Percentiles rank a stretch among this genome's conserved stretches.
These are phyloP conservation scores for Novumbra hubbsi DNA, from an alignment of 2,797 vertebrate genomes.

Conservation along the genomic window DNA sequence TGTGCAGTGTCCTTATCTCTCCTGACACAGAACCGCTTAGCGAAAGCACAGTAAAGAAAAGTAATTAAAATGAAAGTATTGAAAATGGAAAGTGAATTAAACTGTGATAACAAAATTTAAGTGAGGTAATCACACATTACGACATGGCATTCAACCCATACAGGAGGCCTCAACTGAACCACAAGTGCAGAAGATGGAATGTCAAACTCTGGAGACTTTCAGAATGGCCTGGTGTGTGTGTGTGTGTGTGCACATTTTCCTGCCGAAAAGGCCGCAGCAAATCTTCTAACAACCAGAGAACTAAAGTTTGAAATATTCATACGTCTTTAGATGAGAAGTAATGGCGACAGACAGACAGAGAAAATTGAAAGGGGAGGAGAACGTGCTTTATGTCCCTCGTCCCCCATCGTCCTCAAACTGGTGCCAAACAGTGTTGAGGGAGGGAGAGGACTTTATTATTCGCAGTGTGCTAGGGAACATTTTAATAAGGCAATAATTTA, in stretches of 20 bases:
- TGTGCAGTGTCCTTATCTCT: constrained; percentile 17
- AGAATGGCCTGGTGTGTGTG: constrained; percentile 9
- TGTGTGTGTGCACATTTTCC: not conserved
- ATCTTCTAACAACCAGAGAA: not conserved
- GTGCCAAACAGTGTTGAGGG: constrained; percentile 43
- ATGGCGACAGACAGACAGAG: constrained; percentile 1
- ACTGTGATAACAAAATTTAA: constrained; percentile 20
- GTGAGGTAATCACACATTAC: constrained; percentile 15
- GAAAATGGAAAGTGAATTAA: constrained; percentile 29
- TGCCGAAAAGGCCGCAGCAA: not conserved
- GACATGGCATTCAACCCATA: constrained; percentile 18
- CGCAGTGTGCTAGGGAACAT: constrained; percentile 43
- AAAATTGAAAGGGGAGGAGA: constrained; percentile 26
- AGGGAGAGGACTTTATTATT: constrained; percentile 29
- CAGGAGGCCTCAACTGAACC: constrained; percentile 17
- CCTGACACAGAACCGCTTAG: constrained; percentile 15
- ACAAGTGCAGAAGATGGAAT: constrained; percentile 5
- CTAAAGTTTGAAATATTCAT: constrained; percentile 7
- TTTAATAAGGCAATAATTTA: constrained; percentile 56
- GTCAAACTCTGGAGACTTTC: not conserved
- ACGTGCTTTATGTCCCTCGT: constrained; percentile 47
- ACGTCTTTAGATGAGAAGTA: constrained; percentile 19
- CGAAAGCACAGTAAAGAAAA: not conserved
- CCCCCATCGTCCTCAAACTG: constrained; percentile 32
- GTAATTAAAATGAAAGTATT: constrained; percentile 23